These are phyloP conservation scores for Megaustenia siamemsis DNA, from an alignment of 2,888 invertebrate genomes.

Conservation along the genomic window DNA sequence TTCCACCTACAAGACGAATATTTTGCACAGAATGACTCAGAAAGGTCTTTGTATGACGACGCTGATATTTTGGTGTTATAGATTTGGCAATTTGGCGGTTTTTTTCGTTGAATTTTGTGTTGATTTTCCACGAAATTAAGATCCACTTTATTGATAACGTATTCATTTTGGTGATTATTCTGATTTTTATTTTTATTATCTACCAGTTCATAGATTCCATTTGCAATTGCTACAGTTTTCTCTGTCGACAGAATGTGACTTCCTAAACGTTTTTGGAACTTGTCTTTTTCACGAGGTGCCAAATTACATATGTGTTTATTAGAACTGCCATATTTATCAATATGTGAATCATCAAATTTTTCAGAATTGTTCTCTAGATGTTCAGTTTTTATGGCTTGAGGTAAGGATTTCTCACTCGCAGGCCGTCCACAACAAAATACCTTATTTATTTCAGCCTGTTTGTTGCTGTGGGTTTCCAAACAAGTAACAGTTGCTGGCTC, in stretches of 20 bases:
- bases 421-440: background rate
- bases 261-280: background rate
- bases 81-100: background rate
- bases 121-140: background rate
- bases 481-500: background rate
- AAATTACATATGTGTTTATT: no score
- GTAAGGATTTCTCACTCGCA: background rate
- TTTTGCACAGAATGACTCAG: slow-evolving; percentile 46
- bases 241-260: background rate
- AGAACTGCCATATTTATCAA: no score
- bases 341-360: background rate
- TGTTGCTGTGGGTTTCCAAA: background rate
- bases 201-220: background rate
- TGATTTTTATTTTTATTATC: background rate
- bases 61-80: background rate
- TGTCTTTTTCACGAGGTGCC: no score
- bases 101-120: background rate
- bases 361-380: no score
- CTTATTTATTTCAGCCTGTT: background rate
- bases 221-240: background rate
- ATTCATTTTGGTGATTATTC: background rate
- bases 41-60: background rate
- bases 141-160: background rate
- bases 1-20: slow-evolving; percentile 58
- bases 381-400: background rate